phyloP scores from a whole-genome alignment of 2,797 vertebrate species.

The Halcyon badia region DNA sequence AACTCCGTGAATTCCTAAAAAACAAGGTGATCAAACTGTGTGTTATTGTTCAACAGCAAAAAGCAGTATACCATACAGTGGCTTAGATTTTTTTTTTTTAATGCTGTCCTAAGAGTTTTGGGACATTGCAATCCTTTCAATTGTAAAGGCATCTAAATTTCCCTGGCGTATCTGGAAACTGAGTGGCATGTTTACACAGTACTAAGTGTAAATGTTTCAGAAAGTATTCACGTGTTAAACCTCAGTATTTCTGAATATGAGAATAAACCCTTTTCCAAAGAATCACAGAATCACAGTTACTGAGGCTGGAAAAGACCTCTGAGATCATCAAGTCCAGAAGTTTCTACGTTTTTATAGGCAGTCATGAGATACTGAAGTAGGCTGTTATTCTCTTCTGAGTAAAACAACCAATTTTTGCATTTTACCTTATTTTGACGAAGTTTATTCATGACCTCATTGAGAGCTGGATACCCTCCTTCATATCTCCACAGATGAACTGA shows the following conservation, averaged over 20 bases:
- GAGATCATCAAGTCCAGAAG: neutral
- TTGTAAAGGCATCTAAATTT: neutral
- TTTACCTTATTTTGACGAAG: conserved; percentile 93
- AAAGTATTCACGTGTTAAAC: neutral
- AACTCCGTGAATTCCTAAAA: conserved; percentile 91
- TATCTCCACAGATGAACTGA: conserved; percentile 97
- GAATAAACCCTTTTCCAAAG: neutral
- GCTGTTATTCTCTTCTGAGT: neutral
- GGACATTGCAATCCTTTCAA: neutral
- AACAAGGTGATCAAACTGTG: neutral
- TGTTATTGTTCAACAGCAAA: neutral
- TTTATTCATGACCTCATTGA: conserved; percentile 97
- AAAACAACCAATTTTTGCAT: neutral
- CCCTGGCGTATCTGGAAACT: neutral
- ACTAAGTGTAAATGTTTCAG: neutral
- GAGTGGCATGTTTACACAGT: neutral
- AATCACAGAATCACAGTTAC: no score
- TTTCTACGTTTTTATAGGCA: neutral
- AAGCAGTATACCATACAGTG: accelerated
- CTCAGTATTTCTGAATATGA: neutral
- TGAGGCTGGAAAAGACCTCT: no score
- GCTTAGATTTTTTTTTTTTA: neutral
- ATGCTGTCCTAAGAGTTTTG: neutral
- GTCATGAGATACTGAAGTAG: neutral
- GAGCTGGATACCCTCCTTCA: conserved; percentile 95